Evolutionary conservation across 2,888 invertebrate genomes (phyloP), one percentile per base, ranked within the genome.

Genomic region (Clivina fossor): DNA sequence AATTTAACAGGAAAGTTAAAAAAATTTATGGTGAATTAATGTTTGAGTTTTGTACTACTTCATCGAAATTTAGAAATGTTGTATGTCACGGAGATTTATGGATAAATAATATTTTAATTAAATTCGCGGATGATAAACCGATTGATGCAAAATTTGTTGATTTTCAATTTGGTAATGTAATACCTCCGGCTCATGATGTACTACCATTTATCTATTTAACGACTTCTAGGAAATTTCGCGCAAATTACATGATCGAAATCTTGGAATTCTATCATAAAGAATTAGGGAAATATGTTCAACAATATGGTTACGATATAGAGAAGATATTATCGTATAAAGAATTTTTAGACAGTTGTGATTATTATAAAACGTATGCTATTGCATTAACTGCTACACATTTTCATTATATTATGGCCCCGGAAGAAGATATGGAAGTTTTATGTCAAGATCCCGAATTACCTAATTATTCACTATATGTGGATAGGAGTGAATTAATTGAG

Each of bases 151-250:
- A 67, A 60, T 64, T 75, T 40, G 68, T 75, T 1, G 74, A 75
- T 64, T 75, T 71, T 59, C 74, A 74, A 64, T 65, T 66, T 26
- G 66, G 65, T 1, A 61, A 73, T 54, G 86, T 83, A 65, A 80
- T 80, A 11, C 85, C 87, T 0, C 83, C 85, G 0, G 79, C 83
- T 15, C 76, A 84, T 38, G 88, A 89, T 44, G 48, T 57, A 13
- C 57, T 51, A 50, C 20, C 28, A 16, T 51, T 54, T 30, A 37
- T 53, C 9, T 48, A 57, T 55, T 15, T 57, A 15, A 49, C 33
- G 11, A 57, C 44, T 2, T 28, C 43, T 18, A 24, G 46, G 30
- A 30, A 50, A 30, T 60, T 58, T 24, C 32, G 53, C 11, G 15
- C 15, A 13, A 9, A 44, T 7, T 18, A 53, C 26, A 16, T 53